Evolutionary conservation across 2,113 vertebrate genomes (phyloP).

Genomic region (Tinamus guttatus): DNA sequence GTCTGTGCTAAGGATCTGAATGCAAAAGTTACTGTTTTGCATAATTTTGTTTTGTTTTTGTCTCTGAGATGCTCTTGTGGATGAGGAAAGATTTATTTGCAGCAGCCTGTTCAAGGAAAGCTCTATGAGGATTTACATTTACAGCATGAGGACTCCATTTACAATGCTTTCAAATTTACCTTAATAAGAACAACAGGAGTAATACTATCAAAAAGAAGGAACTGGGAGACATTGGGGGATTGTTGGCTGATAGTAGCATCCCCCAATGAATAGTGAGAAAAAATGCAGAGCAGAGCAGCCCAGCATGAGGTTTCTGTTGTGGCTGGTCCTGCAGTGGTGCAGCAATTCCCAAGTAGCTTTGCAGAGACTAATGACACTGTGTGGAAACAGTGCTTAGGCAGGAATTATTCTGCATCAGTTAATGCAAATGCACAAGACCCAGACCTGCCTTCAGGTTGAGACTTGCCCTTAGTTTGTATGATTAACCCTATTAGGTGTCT

Average conservation of each 20-base stretch:
- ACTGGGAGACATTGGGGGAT: neutral
- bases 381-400: slow-evolving; percentile 56
- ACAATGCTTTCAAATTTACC: neutral
- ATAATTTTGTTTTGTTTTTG: neutral
- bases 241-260: neutral
- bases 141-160: neutral
- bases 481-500: slow-evolving; percentile 64
- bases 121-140: neutral
- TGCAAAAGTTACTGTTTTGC: neutral
- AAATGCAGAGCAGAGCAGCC: neutral
- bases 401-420: slow-evolving; percentile 42
- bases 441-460: slow-evolving; percentile 53
- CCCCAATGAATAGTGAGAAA: accelerated
- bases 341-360: neutral
- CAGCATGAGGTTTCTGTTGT: neutral
- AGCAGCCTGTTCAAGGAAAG: neutral
- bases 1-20: neutral
- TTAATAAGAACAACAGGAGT: neutral
- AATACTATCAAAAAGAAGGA: neutral
- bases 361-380: neutral
- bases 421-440: slow-evolving; percentile 33
- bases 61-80: neutral
- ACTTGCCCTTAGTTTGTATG: slow-evolving; percentile 55
- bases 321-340: neutral
- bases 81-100: neutral